Base-by-base conservation (phyloP, 2,888 invertebrate species). In the Drosophila longiperda region DNA sequence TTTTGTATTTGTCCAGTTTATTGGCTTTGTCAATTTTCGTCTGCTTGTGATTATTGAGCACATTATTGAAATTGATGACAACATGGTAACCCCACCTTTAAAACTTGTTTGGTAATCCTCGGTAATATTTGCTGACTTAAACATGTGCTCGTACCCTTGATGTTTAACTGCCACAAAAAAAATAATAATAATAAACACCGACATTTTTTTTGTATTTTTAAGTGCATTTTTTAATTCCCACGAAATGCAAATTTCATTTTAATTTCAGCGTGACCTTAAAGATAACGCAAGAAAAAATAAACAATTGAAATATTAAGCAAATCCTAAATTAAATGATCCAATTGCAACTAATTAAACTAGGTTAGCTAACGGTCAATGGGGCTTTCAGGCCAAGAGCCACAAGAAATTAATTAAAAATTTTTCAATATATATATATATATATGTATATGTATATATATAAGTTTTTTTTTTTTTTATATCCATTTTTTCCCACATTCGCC, bases 21-120 rank as follows among this genome's bases (percentile, higher is more conserved):
- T 88, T 84, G 76, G 87, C 83, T 79, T 54, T 77, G 66, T 67
- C 78, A 75, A 85, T 85, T 85, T 75, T 70, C 84, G 67, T 52
- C 78, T 63, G 59, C 20, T 58, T 55, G 53, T 68, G 70, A 63
- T 75, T 83, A 81, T 80, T 72, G 48, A 58, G 57, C 61, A 60
- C 4, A 23, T 74, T 74, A 66, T 75, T 66, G 77, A 63, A 53
- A 33, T 67, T 64, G 57, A 60, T 60, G 72, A 72, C 71, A 40
- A 48, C 66, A 72, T 67, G 20, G 12, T 73, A 82, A 66, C 69
- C 54, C 67, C 81, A 68, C 80, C 77, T 67, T 55, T 42, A 53
- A 57, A 61, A 68, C 15, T 38, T 49, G 54, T 85, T 71, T 75
- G 60, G 75, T 85, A 84, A 86, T 88, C 66, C 49, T 49, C 29